Evolutionary conservation across 2,113 vertebrate species (phyloP).

Genomic region (Pterophyllum scalare): DNA sequence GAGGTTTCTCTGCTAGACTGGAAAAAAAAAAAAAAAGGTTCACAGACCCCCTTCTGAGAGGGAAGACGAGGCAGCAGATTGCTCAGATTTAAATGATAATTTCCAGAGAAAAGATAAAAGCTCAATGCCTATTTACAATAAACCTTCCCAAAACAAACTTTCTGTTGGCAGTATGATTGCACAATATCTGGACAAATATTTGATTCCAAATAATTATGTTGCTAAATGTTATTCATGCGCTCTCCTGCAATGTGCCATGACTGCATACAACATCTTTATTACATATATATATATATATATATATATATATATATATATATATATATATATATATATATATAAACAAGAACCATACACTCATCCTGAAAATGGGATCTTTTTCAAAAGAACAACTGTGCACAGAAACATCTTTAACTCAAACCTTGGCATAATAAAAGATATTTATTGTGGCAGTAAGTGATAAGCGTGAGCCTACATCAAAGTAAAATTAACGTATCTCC

Average conservation of each 20-base stretch:
- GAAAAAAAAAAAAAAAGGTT: slow-evolving; percentile 48
- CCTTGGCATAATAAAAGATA: not conserved
- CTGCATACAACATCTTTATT: too few species aligned
- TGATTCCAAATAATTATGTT: not conserved
- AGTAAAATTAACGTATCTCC: not conserved
- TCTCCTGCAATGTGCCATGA: not conserved
- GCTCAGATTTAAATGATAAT: slow-evolving; percentile 47
- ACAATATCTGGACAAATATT: slow-evolving; percentile 7
- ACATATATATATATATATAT: too few species aligned
- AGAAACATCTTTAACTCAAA: not conserved
- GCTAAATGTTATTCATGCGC: not conserved
- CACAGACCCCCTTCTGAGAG: slow-evolving; percentile 56
- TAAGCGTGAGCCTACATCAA: not conserved
- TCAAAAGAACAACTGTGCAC: not conserved
- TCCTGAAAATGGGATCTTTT: not conserved
- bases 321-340: too few species aligned
- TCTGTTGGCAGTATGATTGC: not conserved
- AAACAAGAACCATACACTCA: not conserved
- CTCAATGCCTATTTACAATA: slow-evolving; percentile 24
- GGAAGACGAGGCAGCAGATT: slow-evolving; percentile 27
- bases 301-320: too few species aligned
- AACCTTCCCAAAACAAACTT: slow-evolving; percentile 17
- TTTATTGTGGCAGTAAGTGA: not conserved
- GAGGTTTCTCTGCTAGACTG: slow-evolving; percentile 52
- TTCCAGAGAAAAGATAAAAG: slow-evolving; percentile 34